Evolutionary conservation across 2,888 invertebrate species (phyloP).

Genomic region (Bellardia pandia): DNA sequence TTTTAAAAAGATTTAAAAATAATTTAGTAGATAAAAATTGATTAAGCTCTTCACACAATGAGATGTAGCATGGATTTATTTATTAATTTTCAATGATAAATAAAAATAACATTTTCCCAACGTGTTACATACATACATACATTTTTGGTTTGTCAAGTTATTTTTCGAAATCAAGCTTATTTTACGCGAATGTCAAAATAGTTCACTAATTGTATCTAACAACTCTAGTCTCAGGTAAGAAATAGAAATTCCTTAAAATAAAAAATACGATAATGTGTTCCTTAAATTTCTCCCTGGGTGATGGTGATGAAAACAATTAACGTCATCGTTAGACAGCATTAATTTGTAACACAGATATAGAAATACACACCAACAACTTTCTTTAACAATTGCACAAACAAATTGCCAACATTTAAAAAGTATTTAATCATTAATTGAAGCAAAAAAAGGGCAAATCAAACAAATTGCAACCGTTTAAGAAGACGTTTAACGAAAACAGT

Average conservation of each 20-base stretch:
- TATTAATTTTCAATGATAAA: too few species aligned
- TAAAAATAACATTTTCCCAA: too few species aligned
- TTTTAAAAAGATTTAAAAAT: too few species aligned
- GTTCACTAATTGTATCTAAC: too few species aligned
- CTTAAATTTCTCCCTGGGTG: constrained; percentile 38
- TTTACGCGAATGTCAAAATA: too few species aligned
- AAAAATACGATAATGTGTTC: constrained; percentile 68
- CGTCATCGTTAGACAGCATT: constrained; percentile 65
- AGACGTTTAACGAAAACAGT: constrained; percentile 37
- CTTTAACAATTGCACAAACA: constrained; percentile 46
- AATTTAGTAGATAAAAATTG: too few species aligned
- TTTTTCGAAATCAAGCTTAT: too few species aligned
- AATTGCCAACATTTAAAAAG: constrained; percentile 57
- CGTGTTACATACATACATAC: too few species aligned
- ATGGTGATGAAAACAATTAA: constrained; percentile 69
- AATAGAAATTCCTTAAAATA: constrained; percentile 61
- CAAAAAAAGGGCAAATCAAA: constrained; percentile 61
- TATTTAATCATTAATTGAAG: constrained; percentile 61
- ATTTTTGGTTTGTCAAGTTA: too few species aligned
- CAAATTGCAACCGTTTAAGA: constrained; percentile 58
- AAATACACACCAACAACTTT: constrained; percentile 40
- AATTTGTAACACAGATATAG: constrained; percentile 21
- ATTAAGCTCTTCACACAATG: too few species aligned
- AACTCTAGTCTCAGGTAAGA: constrained; percentile 2
- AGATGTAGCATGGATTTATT: too few species aligned